Evolutionary conservation across 2,888 invertebrate species (phyloP), one percentile per base, ranked within the genome.

Genomic region (Zaprionus bogoriensis): DNA sequence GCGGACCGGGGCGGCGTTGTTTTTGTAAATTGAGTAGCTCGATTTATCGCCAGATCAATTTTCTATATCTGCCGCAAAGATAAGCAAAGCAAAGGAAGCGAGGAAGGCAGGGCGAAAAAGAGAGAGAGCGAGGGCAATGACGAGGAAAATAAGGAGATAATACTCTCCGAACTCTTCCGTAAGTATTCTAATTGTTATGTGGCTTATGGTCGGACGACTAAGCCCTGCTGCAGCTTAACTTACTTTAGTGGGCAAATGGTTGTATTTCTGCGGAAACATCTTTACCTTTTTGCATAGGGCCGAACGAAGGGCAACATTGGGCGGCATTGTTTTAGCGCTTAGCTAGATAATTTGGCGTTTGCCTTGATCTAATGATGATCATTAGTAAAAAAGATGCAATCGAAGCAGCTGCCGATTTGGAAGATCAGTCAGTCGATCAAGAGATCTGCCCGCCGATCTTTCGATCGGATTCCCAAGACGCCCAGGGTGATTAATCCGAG

Each of bases 231-330:
- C 70, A 74, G 82, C 78, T 86, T 87, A 88, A 83, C 80, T 79
- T 88, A 80, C 80, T 83, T 88, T 87, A 79, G 85, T 85, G 77
- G 87, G 87, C 85, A 76, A 83, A 74, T 79, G 79, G 62, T 68
- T 68, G 60, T 60, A 71, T 79, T 85, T 79, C 74, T 32, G 28
- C 32, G 47, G 67, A 85, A 79, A 60, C 73, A 58, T 50, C 9
- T 45, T 57, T 74, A 58, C 51, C 47, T 53, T 57, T 60, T 68
- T 64, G 36, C 66, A 57, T 59, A 50, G 68, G 47, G 45, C 25
- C 38, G 20, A 53, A 44, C 25, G 30, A n/a, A n/a, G n/a, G n/a
- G n/a, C n/a, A n/a, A n/a, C 39, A 47, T 42, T 9, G 41, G 55
- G 62, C 59, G 71, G 63, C 60, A 72, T 85, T 88, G 77, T 84